A percentile compares a stretch with the other conserved stretches of the same genome.
Conservation (phyloP, 2,797 vertebrate genomes). For the Sebastes oblongus region DNA sequence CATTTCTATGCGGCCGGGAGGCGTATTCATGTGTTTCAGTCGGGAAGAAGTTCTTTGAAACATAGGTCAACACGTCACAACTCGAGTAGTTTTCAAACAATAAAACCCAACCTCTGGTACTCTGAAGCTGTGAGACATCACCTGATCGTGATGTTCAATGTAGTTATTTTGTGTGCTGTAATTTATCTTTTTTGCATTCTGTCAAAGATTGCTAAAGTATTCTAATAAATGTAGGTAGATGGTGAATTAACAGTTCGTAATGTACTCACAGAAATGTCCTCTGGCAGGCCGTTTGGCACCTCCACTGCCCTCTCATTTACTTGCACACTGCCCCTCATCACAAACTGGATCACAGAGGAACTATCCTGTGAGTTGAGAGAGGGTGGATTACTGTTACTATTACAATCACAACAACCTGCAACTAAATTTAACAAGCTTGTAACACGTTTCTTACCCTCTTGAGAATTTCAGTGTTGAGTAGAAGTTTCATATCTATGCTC, state of each 20-base stretch:
- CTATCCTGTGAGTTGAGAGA: slow-evolving; percentile 85
- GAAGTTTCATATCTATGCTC: slow-evolving; percentile 88
- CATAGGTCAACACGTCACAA: no score
- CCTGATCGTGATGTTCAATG: neutral
- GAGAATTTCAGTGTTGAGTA: slow-evolving; percentile 96
- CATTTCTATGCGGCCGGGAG: rapidly evolving
- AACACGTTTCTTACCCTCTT: slow-evolving; percentile 85
- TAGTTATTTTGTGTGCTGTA: neutral
- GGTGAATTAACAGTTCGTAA: neutral
- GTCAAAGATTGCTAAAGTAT: neutral
- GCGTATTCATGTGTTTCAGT: no score
- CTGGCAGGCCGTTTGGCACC: slow-evolving; percentile 85
- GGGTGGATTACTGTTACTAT: neutral
- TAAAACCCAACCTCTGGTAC: neutral
- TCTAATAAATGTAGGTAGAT: neutral
- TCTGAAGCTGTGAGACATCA: neutral
- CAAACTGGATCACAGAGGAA: slow-evolving; percentile 96
- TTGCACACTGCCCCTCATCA: slow-evolving; percentile 87
- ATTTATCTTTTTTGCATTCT: neutral
- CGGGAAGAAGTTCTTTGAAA: no score
- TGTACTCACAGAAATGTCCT: slow-evolving; percentile 90
- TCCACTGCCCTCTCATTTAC: slow-evolving; percentile 88
- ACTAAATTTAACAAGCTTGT: neutral
- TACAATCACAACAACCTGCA: neutral
- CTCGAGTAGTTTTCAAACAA: neutral